Evolutionary conservation across 2,797 vertebrate genomes (phyloP), one percentile per base, ranked within the genome.

Genomic region (Cyclopterus lumpus): DNA sequence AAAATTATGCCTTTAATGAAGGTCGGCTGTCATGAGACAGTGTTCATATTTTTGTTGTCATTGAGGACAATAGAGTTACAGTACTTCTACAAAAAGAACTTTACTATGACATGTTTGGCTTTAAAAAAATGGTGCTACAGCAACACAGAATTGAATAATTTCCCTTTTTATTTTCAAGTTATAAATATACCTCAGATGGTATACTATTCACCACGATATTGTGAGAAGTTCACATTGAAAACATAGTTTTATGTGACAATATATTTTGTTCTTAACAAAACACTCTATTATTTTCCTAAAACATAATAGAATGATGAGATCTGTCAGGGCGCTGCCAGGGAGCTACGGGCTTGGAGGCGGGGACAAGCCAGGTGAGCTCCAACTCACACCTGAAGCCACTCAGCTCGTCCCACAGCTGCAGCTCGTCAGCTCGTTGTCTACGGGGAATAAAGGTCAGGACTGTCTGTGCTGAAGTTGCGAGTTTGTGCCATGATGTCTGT

Each of bases 111-210:
- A 32, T 0, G 14, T 49, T 49, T 24, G 2, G 6, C 15, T 40
- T 32, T 30, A 58, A 9, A 67, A 67, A 28, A 70, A 54, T 54
- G 63, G 5, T 16, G 11, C 20, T 1, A 26, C 24, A 59, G 36
- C 16, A 74, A 80, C 36, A 65, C 32, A 30, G 26, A 75, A 6
- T 24, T 76, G 63, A 8, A 49, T 9, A 46, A 67, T 60, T 53
- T 55, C 16, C 9, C 16, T 20, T 71, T 71, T 80, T 62, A 67
- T 82, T 77, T 71, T 49, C 30, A 75, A 26, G 2, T 61, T 26
- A 59, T 15, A 63, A 26, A 6, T n/a, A 51, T 61, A 48, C 16
- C 6, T 46, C 32, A 63, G 2, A 62, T 14, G 11, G 11, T 44
- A 40, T 36, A 1, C 63, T 54, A 28, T 65, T 36, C 53, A 66